Percentiles rank a stretch among this genome's conserved stretches.
Conservation (phyloP, 2,888 invertebrate genomes). For the Trichogramma dendrolimi region DNA sequence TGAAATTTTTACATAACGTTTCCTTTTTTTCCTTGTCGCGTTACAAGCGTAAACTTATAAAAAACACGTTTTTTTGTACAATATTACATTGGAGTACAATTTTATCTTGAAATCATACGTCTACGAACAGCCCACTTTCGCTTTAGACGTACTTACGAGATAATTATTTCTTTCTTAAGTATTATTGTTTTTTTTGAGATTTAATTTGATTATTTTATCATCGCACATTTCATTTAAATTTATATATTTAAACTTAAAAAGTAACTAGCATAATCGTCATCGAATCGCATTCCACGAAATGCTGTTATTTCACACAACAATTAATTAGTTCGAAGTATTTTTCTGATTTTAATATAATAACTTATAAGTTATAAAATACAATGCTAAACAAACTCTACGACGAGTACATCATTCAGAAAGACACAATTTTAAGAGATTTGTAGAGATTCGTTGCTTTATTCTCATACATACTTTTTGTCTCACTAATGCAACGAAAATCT, state of each 20-base stretch:
- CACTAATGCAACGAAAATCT: slow-evolving; percentile 37
- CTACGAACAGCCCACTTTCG: slow-evolving; percentile 9
- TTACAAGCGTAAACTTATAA: slow-evolving; percentile 30
- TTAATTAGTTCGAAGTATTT: slow-evolving; percentile 21
- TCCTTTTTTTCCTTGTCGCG: slow-evolving; percentile 26
- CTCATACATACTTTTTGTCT: slow-evolving; percentile 32
- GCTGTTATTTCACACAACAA: slow-evolving; percentile 18
- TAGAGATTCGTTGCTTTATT: slow-evolving; percentile 40
- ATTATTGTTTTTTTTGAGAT: slow-evolving; percentile 17
- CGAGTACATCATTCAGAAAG: slow-evolving; percentile 41
- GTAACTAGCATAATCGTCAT: slow-evolving; percentile 19
- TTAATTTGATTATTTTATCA: slow-evolving; percentile 24
- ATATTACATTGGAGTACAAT: slow-evolving; percentile 27
- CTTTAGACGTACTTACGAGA: slow-evolving; percentile 12
- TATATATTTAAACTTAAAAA: slow-evolving; percentile 19
- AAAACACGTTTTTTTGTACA: slow-evolving; percentile 30
- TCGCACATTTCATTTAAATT: slow-evolving; percentile 13
- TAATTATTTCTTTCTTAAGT: slow-evolving; percentile 14
- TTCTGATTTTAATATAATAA: slow-evolving; percentile 22
- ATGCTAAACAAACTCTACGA: slow-evolving; percentile 34
- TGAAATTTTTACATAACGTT: slow-evolving; percentile 31
- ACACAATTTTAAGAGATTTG: slow-evolving; percentile 43
- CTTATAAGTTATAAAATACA: slow-evolving; percentile 36
- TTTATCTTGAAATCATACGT: slow-evolving; percentile 20
- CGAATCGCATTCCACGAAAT: slow-evolving; percentile 20